A percentile compares a stretch with the other conserved stretches of the same genome.
These are phyloP conservation scores for Formica selysi DNA, from an alignment of 1,140 invertebrate genomes.

Conservation along the genomic window DNA sequence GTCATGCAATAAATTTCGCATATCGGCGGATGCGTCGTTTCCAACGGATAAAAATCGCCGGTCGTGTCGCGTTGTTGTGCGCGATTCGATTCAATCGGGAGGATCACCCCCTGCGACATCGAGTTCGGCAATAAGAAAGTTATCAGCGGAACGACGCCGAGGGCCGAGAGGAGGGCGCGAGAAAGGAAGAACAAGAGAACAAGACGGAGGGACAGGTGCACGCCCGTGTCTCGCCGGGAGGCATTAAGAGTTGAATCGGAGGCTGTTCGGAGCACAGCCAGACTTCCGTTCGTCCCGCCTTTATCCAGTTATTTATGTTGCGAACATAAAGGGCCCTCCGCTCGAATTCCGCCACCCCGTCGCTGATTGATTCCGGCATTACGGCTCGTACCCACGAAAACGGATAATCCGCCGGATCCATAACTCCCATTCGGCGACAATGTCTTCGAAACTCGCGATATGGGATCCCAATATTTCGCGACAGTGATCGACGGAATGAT, in stretches of 20 bases:
- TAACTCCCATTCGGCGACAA: slow-evolving; percentile 52
- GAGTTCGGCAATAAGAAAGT: slow-evolving; percentile 86
- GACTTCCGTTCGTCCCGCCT: slow-evolving; percentile 71
- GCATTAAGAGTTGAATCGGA: slow-evolving; percentile 84
- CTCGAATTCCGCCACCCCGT: slow-evolving; percentile 57
- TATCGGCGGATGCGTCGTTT: neutral
- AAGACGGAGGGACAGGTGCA: slow-evolving; percentile 70
- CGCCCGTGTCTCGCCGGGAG: slow-evolving; percentile 70
- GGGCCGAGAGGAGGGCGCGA: neutral
- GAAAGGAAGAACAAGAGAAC: slow-evolving; percentile 37
- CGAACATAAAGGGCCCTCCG: slow-evolving; percentile 74
- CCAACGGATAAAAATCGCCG: slow-evolving; percentile 12
- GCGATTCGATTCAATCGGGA: slow-evolving; percentile 77
- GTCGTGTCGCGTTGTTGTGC: neutral
- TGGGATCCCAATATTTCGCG: slow-evolving; percentile 7
- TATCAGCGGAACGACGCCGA: slow-evolving; percentile 50
- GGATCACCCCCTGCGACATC: slow-evolving; percentile 78
- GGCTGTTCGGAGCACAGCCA: slow-evolving; percentile 62
- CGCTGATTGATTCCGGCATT: slow-evolving; percentile 79
- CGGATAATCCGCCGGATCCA: slow-evolving; percentile 68
- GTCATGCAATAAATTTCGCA: neutral
- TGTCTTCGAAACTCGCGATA: slow-evolving; percentile 33
- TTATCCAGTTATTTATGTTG: slow-evolving; percentile 84
- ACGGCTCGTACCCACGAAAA: slow-evolving; percentile 57
- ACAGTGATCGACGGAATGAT: slow-evolving; percentile 37